Evolutionary conservation across 2,113 vertebrate species (phyloP), one percentile per base, ranked within the genome.

Genomic region (Strix uralensis): DNA sequence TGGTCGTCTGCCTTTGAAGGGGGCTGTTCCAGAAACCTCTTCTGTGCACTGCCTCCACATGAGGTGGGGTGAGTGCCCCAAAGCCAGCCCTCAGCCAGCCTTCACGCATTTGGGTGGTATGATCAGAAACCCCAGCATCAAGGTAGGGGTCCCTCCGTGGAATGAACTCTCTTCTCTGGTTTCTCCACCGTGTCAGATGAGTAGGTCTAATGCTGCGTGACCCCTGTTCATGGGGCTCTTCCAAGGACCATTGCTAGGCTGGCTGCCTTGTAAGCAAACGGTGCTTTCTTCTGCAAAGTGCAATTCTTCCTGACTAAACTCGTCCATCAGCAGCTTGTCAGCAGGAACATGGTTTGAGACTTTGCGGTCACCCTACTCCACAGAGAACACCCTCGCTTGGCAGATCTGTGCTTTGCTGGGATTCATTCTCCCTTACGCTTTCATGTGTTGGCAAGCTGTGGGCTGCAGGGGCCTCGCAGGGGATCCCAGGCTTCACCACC

Each of bases 151-250:
- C 29, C 18, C 44, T 62, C 72, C 81, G 67, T 5, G 7, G 54
- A 72, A 88, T 20, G 20, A 66, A 57, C 29, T 42, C 57, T 67
- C 7, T 71, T 21, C 25, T 63, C 46, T 89, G 23, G 5, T 23
- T 78, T 42, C 51, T 49, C 59, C 51, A 42, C 17, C 10, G 46
- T 74, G 25, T 29, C 12, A 51, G 25, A 22, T 0, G 2, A 42
- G 32, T 36, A 65, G 29, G 34, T 85, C 79, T 59, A 62, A 5
- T 2, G 2, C 52, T n/a, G 26, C 54, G 21, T 0, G 0, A 13
- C 17, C 63, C n/a, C 55, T 4, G 1, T 21, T 40, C 1, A 0
- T 3, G 10, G 27, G 65, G n/a, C 66, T 89, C 42, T 75, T 51
- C 79, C n/a, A 36, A 49, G 65, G 54, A 55, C 38, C 25, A 3